A percentile compares a stretch with the other conserved stretches of the same genome.
Evolutionary conservation across 2,888 invertebrate species (phyloP).

Genomic region (Xanthia togata): DNA sequence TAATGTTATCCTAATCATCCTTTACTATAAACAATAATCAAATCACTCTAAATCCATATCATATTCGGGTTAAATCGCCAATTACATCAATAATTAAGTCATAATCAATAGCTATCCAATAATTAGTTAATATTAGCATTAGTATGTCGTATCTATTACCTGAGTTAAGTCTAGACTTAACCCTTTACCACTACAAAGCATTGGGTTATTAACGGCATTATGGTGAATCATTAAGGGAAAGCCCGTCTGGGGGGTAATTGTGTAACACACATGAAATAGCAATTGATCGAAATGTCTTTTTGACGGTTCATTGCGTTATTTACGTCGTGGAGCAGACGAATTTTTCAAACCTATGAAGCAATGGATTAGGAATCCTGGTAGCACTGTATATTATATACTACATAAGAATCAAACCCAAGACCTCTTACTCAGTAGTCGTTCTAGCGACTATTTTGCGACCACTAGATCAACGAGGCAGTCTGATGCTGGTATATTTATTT

Average conservation of each 20-base stretch:
- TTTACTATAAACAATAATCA: background rate
- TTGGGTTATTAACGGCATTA: constrained; percentile 71
- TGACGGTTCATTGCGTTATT: background rate
- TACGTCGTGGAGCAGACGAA: background rate
- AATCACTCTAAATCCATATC: constrained; percentile 8
- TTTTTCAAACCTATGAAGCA: background rate
- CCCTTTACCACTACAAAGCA: constrained; percentile 71
- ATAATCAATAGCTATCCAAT: constrained; percentile 34
- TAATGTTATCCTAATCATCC: background rate
- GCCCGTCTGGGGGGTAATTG: background rate
- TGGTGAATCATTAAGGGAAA: constrained; percentile 61
- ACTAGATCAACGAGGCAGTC: too few species aligned
- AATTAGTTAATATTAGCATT: constrained; percentile 36
- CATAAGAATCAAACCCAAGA: too few species aligned
- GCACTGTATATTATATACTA: too few species aligned
- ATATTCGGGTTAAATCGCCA: background rate
- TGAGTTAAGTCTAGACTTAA: constrained; percentile 69
- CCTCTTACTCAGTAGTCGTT: too few species aligned
- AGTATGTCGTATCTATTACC: constrained; percentile 37
- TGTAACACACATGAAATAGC: background rate
- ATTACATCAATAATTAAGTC: constrained; percentile 20
- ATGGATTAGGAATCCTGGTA: background rate
- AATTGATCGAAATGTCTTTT: background rate
- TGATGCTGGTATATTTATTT: too few species aligned
- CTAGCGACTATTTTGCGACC: too few species aligned